These are phyloP conservation scores for Clarias magur DNA, from an alignment of 2,113 vertebrate species.

Conservation along the genomic window DNA sequence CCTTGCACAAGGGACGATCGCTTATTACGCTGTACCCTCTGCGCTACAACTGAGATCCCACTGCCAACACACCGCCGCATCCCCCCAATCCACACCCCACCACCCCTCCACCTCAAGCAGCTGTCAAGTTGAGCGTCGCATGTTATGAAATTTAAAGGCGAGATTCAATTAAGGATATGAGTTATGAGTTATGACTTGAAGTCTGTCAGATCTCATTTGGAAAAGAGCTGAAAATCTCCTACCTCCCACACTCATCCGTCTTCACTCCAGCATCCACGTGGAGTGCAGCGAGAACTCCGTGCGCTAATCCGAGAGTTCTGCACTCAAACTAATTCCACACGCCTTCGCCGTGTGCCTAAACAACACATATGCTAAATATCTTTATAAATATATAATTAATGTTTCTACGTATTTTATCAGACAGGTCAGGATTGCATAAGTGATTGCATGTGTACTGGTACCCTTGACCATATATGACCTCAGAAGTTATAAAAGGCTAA, in stretches of 20 bases:
- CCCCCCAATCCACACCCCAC: not conserved
- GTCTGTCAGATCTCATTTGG: conserved; percentile 63
- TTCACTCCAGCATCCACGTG: not conserved
- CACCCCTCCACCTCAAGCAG: not conserved
- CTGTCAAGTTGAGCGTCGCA: conserved; percentile 72
- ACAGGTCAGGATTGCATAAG: not conserved
- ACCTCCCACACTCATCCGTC: conserved; percentile 52
- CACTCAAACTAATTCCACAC: not conserved
- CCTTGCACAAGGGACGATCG: conserved; percentile 44
- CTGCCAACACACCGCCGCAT: not conserved
- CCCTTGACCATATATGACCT: not conserved
- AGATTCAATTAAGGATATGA: conserved; percentile 82
- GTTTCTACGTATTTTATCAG: not conserved
- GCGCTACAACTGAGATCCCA: conserved; percentile 64
- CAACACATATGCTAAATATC: too few relatives aligned
- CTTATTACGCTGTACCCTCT: conserved; percentile 72
- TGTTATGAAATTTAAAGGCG: conserved; percentile 80
- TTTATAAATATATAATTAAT: not conserved
- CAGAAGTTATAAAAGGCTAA: too few relatives aligned
- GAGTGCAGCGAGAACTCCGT: not conserved
- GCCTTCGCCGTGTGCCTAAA: not conserved
- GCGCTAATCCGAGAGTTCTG: not conserved
- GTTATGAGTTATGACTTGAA: conserved; percentile 72
- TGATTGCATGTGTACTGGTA: not conserved
- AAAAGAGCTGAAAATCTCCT: conserved; percentile 51